Percentiles rank a stretch among this genome's conserved stretches.
Conservation (phyloP, 2,888 invertebrate genomes). For the Tetramorium bicarinatum region DNA sequence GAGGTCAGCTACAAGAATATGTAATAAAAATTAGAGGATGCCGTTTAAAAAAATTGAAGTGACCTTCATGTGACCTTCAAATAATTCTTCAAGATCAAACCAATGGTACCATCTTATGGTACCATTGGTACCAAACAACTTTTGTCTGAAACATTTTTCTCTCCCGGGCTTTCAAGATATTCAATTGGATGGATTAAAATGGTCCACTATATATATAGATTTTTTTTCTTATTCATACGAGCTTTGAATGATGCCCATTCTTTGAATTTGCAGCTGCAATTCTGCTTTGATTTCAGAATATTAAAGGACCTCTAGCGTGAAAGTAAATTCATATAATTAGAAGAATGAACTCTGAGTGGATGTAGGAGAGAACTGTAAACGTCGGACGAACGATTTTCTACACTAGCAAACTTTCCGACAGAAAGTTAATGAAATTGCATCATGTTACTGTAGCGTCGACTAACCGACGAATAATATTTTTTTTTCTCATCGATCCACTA, state of each 20-base stretch:
- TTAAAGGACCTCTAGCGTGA: slow-evolving; percentile 21
- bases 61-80: too few species aligned
- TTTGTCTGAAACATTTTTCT: too few species aligned
- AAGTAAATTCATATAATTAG: slow-evolving; percentile 40
- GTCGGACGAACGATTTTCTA: slow-evolving; percentile 45
- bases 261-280: background rate
- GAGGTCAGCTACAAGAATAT: too few species aligned
- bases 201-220: background rate
- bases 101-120: too few species aligned
- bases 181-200: too few species aligned
- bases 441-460: slow-evolving; percentile 23
- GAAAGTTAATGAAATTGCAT: slow-evolving; percentile 39
- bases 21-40: too few species aligned
- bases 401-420: slow-evolving; percentile 16
- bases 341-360: slow-evolving; percentile 1
- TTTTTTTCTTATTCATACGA: slow-evolving; percentile 17
- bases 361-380: background rate
- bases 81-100: too few species aligned
- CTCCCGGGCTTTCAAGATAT: too few species aligned
- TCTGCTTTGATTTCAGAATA: slow-evolving; percentile 8
- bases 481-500: background rate
- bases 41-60: too few species aligned
- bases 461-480: slow-evolving; percentile 8
- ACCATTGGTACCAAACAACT: too few species aligned
- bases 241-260: background rate